These are phyloP conservation scores for Anniella stebbinsi DNA, from an alignment of 2,797 vertebrate genomes.

Conservation along the genomic window DNA sequence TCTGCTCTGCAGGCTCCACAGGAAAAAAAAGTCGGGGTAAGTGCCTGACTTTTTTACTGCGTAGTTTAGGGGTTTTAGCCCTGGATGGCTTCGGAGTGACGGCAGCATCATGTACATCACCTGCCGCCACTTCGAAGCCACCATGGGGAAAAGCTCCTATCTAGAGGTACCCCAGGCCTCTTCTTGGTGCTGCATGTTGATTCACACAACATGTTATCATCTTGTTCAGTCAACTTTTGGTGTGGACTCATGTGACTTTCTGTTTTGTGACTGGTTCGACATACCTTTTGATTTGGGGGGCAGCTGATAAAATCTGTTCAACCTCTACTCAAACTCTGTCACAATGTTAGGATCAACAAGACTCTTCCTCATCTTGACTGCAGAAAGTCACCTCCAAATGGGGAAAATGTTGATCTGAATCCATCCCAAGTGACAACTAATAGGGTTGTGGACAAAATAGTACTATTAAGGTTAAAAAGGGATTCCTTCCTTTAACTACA, in stretches of 20 bases:
- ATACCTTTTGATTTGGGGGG: neutral
- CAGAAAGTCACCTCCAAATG: neutral
- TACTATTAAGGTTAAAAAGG: conserved; percentile 15
- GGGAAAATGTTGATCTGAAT: conserved; percentile 2
- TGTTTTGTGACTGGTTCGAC: neutral
- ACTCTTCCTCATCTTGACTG: neutral
- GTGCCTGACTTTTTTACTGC: no score
- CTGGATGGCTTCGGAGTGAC: no score
- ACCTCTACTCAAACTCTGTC: conserved; percentile 28
- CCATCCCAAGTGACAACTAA: neutral
- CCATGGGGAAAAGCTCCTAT: no score
- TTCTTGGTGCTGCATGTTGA: neutral
- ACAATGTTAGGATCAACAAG: neutral
- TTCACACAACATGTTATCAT: neutral
- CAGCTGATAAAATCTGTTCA: neutral
- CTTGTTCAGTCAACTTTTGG: neutral
- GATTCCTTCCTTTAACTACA: neutral
- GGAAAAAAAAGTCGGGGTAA: no score
- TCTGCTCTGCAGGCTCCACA: no score
- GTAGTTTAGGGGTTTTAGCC: no score
- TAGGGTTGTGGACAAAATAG: conserved; percentile 32
- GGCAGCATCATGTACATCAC: no score
- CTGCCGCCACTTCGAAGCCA: no score
- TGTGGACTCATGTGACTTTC: neutral
- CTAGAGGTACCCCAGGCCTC: neutral